Evolutionary conservation across 2,113 vertebrate species (phyloP).

Genomic region (Theristicus caerulescens): DNA sequence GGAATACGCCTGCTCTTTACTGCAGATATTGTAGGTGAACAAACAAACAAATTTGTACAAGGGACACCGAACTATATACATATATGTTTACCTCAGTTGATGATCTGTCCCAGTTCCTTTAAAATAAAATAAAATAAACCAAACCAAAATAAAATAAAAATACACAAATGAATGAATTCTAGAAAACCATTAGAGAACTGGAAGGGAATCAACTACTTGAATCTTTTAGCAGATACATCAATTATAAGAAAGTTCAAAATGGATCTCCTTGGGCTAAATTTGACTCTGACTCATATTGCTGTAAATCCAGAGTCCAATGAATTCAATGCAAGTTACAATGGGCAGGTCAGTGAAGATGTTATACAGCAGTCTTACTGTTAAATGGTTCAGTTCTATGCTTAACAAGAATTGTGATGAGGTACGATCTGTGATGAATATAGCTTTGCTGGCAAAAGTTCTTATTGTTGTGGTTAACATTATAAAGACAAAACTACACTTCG

Average conservation of each 20-base stretch:
- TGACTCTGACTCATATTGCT: neutral
- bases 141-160: neutral
- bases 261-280: neutral
- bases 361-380: neutral
- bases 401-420: neutral
- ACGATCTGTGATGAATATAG: neutral
- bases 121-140: neutral
- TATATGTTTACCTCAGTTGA: neutral
- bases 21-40: neutral
- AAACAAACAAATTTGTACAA: neutral
- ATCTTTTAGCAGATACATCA: neutral
- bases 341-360: neutral
- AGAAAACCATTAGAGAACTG: neutral
- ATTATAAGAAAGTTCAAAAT: neutral
- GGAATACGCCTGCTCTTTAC: neutral
- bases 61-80: neutral
- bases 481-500: neutral
- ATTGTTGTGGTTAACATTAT: neutral
- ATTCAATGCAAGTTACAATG: neutral
- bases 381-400: neutral
- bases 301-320: neutral
- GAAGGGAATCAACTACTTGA: neutral
- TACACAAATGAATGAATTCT: neutral
- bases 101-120: neutral
- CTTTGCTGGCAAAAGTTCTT: neutral